Evolutionary conservation across 2,888 invertebrate genomes (phyloP).

Genomic region (Limnephilus auricula): DNA sequence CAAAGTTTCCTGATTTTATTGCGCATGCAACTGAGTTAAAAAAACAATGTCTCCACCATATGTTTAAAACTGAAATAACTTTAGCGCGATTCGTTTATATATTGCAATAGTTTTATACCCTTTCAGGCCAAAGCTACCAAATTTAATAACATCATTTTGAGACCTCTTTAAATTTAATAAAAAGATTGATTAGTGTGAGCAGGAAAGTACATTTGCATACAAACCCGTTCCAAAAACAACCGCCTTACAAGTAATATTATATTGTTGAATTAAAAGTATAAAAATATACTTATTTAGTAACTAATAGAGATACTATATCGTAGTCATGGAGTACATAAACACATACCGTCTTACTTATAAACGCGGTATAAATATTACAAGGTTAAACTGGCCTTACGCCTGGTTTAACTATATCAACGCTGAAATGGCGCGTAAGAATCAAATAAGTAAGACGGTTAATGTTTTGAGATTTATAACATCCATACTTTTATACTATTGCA

Average conservation of each 20-base stretch:
- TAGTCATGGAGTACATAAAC: background rate
- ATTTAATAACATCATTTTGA: background rate
- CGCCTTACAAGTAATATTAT: background rate
- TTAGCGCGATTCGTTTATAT: background rate
- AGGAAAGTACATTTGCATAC: background rate
- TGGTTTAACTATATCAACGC: too few species aligned
- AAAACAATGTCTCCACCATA: background rate
- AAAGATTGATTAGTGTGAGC: too few species aligned
- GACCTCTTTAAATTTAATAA: background rate
- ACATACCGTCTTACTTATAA: background rate
- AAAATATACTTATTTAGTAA: background rate
- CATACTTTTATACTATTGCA: background rate
- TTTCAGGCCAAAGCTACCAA: background rate
- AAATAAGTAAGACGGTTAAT: background rate
- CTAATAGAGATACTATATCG: background rate
- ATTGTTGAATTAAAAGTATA: background rate
- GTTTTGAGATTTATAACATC: background rate
- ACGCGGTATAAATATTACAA: too few species aligned
- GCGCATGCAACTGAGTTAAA: background rate
- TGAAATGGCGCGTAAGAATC: too few species aligned
- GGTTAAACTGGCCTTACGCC: too few species aligned
- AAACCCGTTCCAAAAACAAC: background rate
- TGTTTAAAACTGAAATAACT: background rate
- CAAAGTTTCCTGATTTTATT: background rate
- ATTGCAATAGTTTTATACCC: background rate